Base-by-base conservation (phyloP, 2,113 vertebrate genomes). In the Dipodomys ordii region DNA sequence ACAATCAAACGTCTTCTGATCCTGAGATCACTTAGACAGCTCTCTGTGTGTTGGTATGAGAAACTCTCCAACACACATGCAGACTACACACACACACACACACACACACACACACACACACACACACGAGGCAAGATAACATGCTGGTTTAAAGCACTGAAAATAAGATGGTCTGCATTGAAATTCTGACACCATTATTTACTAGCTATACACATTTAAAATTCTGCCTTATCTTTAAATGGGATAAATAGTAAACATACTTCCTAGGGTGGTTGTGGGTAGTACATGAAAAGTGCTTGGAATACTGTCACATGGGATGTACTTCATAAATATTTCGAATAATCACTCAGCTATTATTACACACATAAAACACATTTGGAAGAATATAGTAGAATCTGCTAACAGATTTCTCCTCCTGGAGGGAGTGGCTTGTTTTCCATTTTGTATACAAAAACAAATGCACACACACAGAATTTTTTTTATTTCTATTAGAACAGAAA, bases 401-500 rank as follows among this genome's bases (percentile, higher is more conserved):
- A 69, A 35, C 3, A 71, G 49, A 9, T 83, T 88, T 81, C 77
- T 30, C 78, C 16, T 1, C 78, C 16, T 1, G 23, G 44, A 11
- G n/a, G 13, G n/a, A 6, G 27, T 60, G 28, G 46, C 1, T 23
- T 68, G 10, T 46, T 89, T 92, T 92, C 49, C 39, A 71, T 72
- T 68, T 76, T 83, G 23, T 30, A 25, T 49, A 49, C 49, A 49
- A 9, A 49, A 9, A 49, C 49, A 35, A 32, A 83, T 15, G 11
- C 28, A n/a, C 12, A 62, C 60, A 62, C 60, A 57, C 53, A 57
- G 11, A 57, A 13, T 57, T 13, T 57, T 57, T 57, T 80, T 83
- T 83, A 23, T 90, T 49, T 92, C 83, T 82, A 0, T 57, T 89
- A 32, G 60, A 35, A 80, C 68, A 96, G 82, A 72, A 72, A 25